Percentiles rank a stretch among this genome's conserved stretches.
Evolutionary conservation across 2,113 vertebrate genomes (phyloP).

Genomic region (Dunckerocampus dactyliophorus): DNA sequence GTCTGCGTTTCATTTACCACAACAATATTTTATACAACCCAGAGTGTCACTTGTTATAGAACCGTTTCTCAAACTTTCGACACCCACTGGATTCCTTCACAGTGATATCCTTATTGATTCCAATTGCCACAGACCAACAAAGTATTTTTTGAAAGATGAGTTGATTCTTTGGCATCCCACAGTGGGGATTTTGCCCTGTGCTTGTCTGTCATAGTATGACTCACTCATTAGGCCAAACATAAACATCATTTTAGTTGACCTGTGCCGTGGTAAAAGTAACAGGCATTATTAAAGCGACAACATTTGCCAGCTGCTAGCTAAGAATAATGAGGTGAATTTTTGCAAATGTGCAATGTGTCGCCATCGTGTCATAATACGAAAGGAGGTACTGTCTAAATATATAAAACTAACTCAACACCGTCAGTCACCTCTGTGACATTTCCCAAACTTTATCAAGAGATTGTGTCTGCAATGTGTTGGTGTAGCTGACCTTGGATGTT

Average conservation of each 20-base stretch:
- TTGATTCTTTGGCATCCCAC: conserved; percentile 2
- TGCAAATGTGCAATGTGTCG: conserved; percentile 6
- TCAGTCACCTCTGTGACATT: too few species aligned
- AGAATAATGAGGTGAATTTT: conserved; percentile 16
- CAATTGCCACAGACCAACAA: background rate
- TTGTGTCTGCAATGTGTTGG: conserved; percentile 22
- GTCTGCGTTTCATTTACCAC: conserved; percentile 20
- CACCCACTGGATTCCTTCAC: too few species aligned
- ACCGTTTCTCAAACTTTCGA: conserved; percentile 22
- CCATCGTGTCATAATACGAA: conserved; percentile 2
- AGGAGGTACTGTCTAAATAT: background rate
- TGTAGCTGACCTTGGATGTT: conserved; percentile 37
- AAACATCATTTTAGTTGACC: background rate
- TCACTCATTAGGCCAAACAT: conserved; percentile 14
- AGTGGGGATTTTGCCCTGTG: conserved; percentile 17
- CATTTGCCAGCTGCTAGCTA: conserved; percentile 2
- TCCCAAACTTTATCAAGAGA: too few species aligned
- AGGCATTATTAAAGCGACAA: conserved; percentile 28
- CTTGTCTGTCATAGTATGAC: conserved; percentile 23
- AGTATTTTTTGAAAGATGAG: conserved; percentile 9
- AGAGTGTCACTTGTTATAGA: conserved; percentile 43
- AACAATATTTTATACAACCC: conserved; percentile 22
- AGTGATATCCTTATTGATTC: background rate
- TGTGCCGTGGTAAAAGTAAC: conserved; percentile 11
- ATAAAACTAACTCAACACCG: conserved; percentile 5